These are phyloP conservation scores for Chaitophorus viminalis DNA, from an alignment of 2,888 invertebrate species.

Conservation along the genomic window DNA sequence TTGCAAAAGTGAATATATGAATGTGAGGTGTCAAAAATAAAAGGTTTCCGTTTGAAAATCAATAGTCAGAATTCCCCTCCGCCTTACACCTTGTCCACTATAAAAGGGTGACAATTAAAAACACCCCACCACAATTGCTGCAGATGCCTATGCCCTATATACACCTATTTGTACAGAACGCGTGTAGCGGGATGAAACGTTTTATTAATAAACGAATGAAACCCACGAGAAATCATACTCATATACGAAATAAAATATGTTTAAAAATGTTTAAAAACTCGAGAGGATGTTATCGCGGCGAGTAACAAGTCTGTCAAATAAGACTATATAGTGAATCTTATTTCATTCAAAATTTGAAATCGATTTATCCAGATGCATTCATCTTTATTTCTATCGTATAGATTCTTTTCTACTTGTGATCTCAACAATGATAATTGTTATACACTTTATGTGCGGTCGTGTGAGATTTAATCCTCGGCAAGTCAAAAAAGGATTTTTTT, in stretches of 20 bases:
- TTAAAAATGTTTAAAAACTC: background rate
- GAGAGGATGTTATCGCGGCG: background rate
- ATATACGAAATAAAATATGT: background rate
- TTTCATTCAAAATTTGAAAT: background rate
- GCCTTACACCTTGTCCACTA: background rate
- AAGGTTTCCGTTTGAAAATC: conserved; percentile 44
- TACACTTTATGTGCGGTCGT: background rate
- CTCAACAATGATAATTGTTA: background rate
- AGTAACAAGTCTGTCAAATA: background rate
- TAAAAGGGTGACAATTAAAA: conserved; percentile 46
- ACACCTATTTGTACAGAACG: background rate
- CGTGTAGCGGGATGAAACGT: background rate
- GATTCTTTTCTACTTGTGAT: background rate
- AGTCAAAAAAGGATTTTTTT: background rate
- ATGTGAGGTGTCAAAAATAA: conserved; percentile 36
- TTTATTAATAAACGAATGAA: background rate
- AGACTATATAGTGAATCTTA: background rate
- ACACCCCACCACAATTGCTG: background rate
- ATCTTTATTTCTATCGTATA: background rate
- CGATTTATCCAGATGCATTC: background rate
- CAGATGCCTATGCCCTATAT: background rate
- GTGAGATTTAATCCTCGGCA: background rate
- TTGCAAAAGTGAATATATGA: background rate
- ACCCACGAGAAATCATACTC: background rate
- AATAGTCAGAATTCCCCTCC: background rate